Evolutionary conservation across 2,888 invertebrate species (phyloP), one percentile per base, ranked within the genome.

Genomic region (Gandaritis pyraliata): DNA sequence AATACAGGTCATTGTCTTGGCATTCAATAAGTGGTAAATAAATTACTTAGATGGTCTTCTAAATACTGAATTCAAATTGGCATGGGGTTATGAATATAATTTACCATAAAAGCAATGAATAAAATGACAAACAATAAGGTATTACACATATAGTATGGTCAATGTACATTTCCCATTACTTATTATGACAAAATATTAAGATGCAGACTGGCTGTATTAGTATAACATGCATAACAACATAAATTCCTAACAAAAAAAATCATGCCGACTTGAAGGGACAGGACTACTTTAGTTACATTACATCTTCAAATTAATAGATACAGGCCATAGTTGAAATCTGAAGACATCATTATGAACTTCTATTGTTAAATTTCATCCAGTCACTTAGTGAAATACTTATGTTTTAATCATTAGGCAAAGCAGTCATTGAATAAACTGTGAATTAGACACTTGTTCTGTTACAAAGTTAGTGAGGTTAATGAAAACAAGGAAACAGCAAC

Each of bases 381-480:
- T 51, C 51, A 53, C 57, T 56, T 38, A 18, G 53, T 53, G 56
- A 53, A 53, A 56, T 23, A 23, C 23, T 49, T 48, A 58, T 55
- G 47, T 57, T 41, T 56, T 30, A 39, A 46, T 47, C 58, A 38
- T 43, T 29, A 56, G 47, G 36, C 55, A 43, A 55, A 56, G 57
- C 57, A 47, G 46, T 30, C 36, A 38, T 58, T 53, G 30, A 36
- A 33, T 50, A 7, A 54, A 55, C 41, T 50, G 18, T 36, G 15
- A 38, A 43, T 66, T 58, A 59, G 51, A 52, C 47, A 47, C 29
- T 57, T 53, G 46, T 53, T 64, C 58, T 58, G 58, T 65, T 58
- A 67, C 67, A 57, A 64, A 57, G 68, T 74, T 74, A 74, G 72
- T 74, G 58, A 60, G 70, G 72, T 74, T 73, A 74, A 66, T 63